Percentiles rank a stretch among this genome's conserved stretches.
phyloP scores from a whole-genome alignment of 2,888 invertebrate species.

The Belgica antarctica region DNA sequence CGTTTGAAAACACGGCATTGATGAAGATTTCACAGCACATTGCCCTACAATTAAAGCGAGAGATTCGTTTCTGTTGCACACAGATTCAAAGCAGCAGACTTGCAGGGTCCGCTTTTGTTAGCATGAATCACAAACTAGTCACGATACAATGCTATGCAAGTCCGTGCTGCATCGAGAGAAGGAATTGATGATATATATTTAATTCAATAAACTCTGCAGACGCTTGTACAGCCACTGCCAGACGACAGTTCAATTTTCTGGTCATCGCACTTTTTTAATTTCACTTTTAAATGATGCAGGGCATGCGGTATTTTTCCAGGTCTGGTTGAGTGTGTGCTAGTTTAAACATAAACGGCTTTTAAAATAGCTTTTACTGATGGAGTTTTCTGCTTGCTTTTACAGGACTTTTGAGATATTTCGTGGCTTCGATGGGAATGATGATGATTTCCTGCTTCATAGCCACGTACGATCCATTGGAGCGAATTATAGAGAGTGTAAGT shows the following conservation, averaged over 20 bases:
- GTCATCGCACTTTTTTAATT: not conserved
- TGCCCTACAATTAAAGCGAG: too few relatives aligned
- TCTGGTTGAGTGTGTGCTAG: not conserved
- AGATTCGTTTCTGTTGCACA: too few relatives aligned
- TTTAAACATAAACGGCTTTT: not conserved
- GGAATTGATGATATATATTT: too few relatives aligned
- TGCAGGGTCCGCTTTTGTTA: too few relatives aligned
- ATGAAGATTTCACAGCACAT: too few relatives aligned
- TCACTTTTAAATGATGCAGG: not conserved
- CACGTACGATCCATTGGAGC: conserved; percentile 32
- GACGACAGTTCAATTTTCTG: not conserved
- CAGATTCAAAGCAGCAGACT: too few relatives aligned
- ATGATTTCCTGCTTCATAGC: conserved; percentile 1
- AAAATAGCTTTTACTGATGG: not conserved
- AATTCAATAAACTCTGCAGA: too few relatives aligned
- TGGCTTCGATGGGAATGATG: not conserved
- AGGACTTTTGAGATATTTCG: conserved; percentile 34
- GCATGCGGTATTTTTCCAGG: not conserved
- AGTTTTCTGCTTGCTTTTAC: not conserved
- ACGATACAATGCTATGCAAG: too few relatives aligned
- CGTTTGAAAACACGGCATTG: too few relatives aligned
- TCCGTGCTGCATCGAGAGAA: too few relatives aligned
- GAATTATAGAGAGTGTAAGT: conserved; percentile 31
- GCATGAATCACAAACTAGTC: too few relatives aligned
- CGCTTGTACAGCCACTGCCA: too few relatives aligned